A percentile compares a stretch with the other conserved stretches of the same genome.
Evolutionary conservation across 2,797 vertebrate genomes (phyloP).

Genomic region (Rallus crepitans): DNA sequence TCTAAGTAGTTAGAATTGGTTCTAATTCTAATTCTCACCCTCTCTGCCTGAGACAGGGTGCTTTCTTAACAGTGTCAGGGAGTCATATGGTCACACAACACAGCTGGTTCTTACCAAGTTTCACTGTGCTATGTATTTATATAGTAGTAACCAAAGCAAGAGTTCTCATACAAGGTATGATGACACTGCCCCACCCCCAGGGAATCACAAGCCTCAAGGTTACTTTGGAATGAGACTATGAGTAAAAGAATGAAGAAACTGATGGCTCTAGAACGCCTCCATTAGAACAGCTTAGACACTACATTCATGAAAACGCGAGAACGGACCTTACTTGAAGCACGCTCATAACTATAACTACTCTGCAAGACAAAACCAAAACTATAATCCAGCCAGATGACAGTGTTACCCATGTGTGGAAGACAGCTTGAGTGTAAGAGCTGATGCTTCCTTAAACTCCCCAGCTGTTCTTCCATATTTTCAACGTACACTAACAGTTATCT

Average conservation of each 20-base stretch:
- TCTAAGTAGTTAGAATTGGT: not conserved
- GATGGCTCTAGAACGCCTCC: not conserved
- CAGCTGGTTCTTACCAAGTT: not conserved
- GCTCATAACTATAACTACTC: not conserved
- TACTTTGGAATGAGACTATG: not conserved
- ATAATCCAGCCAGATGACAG: not conserved
- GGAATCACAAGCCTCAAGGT: not conserved
- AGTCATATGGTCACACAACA: not conserved
- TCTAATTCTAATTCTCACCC: no score
- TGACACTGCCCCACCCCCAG: not conserved
- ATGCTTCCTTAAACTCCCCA: constrained; percentile 8
- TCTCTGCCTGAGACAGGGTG: not conserved
- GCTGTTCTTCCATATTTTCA: constrained; percentile 26
- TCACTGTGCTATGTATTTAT: not conserved
- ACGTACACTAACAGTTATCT: not conserved
- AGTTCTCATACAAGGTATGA: not conserved
- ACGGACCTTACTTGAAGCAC: not conserved
- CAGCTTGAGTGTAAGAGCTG: not conserved
- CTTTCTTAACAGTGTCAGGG: not conserved
- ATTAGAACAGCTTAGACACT: not conserved
- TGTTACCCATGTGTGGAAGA: not conserved
- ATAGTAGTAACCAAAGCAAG: not conserved
- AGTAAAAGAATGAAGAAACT: not conserved
- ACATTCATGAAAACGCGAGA: not conserved
- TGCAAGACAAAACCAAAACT: not conserved